Evolutionary conservation across 2,113 vertebrate genomes (phyloP).

Genomic region (Phyllostomus discolor): DNA sequence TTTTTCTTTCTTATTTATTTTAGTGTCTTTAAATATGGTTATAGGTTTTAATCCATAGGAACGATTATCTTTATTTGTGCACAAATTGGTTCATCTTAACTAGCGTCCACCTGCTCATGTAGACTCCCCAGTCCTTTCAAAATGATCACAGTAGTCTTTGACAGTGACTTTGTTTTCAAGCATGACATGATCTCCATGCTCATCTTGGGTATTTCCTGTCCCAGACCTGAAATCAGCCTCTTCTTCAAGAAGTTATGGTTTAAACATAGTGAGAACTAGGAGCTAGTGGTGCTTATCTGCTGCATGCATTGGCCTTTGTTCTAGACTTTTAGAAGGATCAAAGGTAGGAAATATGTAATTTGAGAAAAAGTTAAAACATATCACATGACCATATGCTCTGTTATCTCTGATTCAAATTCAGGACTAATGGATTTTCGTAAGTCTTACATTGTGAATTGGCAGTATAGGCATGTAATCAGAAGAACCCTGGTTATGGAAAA

Average conservation of each 20-base stretch:
- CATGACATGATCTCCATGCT: neutral
- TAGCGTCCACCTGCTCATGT: neutral
- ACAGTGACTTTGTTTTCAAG: neutral
- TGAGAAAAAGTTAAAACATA: neutral
- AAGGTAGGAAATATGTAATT: neutral
- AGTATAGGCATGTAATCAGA: neutral
- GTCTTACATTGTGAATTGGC: neutral
- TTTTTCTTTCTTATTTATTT: neutral
- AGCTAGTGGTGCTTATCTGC: neutral
- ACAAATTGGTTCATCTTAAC: neutral
- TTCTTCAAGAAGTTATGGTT: neutral
- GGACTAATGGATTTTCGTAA: neutral
- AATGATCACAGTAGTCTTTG: neutral
- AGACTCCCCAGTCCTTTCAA: neutral
- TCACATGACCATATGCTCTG: neutral
- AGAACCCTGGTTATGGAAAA: neutral
- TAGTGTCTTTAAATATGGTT: neutral
- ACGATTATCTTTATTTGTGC: neutral
- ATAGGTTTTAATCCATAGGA: neutral
- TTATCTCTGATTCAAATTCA: neutral
- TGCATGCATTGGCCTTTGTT: neutral
- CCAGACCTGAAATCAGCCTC: neutral
- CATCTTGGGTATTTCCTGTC: neutral
- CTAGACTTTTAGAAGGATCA: neutral
- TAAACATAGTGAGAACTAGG: neutral